Conservation (phyloP, 2,113 vertebrate genomes). For the Psammodynastes pulverulentus region DNA sequence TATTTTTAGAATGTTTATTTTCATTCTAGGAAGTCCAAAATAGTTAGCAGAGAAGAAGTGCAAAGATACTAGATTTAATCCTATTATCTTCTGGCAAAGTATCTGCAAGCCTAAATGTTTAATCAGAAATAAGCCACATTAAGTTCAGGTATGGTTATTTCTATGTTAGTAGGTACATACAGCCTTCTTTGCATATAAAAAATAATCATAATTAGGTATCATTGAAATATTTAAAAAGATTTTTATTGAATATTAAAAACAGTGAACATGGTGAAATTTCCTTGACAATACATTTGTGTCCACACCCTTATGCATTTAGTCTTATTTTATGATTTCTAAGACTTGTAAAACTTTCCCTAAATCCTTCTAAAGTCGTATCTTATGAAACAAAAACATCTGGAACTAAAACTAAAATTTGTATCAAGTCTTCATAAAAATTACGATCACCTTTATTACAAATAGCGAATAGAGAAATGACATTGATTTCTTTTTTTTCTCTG, state of each 20-base stretch:
- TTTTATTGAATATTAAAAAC: too few relatives aligned
- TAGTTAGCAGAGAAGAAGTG: neutral
- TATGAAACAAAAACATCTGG: neutral
- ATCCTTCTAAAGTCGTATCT: neutral
- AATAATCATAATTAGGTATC: neutral
- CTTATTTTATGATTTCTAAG: neutral
- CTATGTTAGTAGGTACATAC: neutral
- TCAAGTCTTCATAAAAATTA: neutral
- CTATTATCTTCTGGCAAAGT: neutral
- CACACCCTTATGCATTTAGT: too few relatives aligned
- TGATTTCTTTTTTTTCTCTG: neutral
- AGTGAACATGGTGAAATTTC: too few relatives aligned
- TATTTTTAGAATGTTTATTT: neutral
- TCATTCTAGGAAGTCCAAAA: neutral
- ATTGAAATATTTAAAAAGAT: neutral
- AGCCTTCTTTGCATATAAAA: neutral
- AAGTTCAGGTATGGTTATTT: neutral
- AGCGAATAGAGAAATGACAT: neutral
- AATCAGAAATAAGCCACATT: neutral
- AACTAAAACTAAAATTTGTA: neutral
- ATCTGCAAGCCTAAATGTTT: neutral
- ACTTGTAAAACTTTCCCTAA: neutral
- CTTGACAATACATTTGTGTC: too few relatives aligned
- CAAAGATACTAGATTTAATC: neutral
- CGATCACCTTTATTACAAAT: neutral